phyloP scores from a whole-genome alignment of 2,888 invertebrate genomes.

The Macaria notata region DNA sequence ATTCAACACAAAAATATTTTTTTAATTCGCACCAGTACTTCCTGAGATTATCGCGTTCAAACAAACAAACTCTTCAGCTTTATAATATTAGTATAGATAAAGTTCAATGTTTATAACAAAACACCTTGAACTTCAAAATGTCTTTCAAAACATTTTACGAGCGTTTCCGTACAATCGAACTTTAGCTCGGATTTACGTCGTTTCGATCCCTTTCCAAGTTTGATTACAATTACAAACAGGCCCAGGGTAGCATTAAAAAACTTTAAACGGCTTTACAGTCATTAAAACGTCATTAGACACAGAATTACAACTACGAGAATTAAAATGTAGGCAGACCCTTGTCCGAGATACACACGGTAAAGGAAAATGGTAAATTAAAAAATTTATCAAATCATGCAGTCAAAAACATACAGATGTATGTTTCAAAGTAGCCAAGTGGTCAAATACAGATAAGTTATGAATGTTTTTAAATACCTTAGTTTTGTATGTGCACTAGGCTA shows the following conservation, averaged over 20 bases:
- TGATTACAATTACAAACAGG: slow-evolving; percentile 31
- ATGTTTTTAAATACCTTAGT: too few relatives aligned
- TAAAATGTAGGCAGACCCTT: slow-evolving; percentile 14
- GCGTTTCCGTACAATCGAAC: slow-evolving; percentile 8
- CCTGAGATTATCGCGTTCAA: too few relatives aligned
- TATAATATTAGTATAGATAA: too few relatives aligned
- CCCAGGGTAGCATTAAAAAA: slow-evolving; percentile 34
- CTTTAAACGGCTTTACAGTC: slow-evolving; percentile 39
- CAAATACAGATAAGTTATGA: too few relatives aligned
- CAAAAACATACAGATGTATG: too few relatives aligned
- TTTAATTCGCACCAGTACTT: too few relatives aligned
- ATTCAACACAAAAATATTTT: too few relatives aligned
- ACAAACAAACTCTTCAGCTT: too few relatives aligned
- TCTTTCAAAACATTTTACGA: background rate
- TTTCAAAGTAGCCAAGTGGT: too few relatives aligned
- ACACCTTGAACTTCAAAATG: slow-evolving; percentile 9
- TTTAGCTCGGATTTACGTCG: slow-evolving; percentile 34
- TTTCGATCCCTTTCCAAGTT: slow-evolving; percentile 31
- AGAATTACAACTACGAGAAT: slow-evolving; percentile 27
- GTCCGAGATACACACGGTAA: slow-evolving; percentile 3
- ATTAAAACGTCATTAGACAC: slow-evolving; percentile 54
- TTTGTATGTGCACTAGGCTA: too few relatives aligned
- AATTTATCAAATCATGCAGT: too few relatives aligned
- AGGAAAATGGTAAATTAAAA: background rate
- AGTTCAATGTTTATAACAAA: background rate